These are phyloP conservation scores for Coreius guichenoti DNA, from an alignment of 2,797 vertebrate genomes.

Conservation along the genomic window DNA sequence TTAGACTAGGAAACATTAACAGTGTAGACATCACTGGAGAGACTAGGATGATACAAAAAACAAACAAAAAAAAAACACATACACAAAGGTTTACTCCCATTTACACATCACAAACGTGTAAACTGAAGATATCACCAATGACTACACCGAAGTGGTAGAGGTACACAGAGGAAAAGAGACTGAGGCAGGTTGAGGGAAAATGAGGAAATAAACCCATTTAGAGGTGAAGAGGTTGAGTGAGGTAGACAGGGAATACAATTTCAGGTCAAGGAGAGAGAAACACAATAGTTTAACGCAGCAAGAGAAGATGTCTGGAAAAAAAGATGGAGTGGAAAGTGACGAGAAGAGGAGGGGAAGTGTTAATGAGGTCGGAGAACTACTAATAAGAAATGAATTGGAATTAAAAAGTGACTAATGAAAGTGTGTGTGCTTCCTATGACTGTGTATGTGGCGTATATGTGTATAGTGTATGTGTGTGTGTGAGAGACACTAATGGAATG, in stretches of 20 bases:
- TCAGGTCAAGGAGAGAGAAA: conserved; percentile 62
- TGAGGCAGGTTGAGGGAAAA: neutral
- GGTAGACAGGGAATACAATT: conserved; percentile 15
- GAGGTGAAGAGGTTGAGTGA: conserved; percentile 41
- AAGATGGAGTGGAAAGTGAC: conserved; percentile 2
- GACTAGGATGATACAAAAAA: conserved; percentile 2
- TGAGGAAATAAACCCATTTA: conserved; percentile 7
- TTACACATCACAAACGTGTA: conserved; percentile 26
- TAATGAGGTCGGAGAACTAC: conserved; percentile 78
- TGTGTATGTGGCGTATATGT: conserved; percentile 41
- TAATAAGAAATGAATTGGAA: conserved; percentile 77
- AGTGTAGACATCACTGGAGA: conserved; percentile 3
- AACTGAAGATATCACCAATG: neutral
- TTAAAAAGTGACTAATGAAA: conserved; percentile 75
- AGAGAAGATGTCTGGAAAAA: conserved; percentile 45
- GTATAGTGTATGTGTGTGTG: neutral
- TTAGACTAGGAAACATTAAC: conserved; percentile 20
- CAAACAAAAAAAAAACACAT: neutral
- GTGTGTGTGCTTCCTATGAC: conserved; percentile 63
- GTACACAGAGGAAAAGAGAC: conserved; percentile 36
- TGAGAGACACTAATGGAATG: conserved; percentile 39
- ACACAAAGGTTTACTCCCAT: conserved; percentile 13
- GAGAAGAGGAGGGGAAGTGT: conserved; percentile 57
- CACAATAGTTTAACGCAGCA: conserved; percentile 53
- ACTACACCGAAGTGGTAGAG: neutral